Conservation (phyloP, 1,140 invertebrate genomes). For the Ectropis grisescens region DNA sequence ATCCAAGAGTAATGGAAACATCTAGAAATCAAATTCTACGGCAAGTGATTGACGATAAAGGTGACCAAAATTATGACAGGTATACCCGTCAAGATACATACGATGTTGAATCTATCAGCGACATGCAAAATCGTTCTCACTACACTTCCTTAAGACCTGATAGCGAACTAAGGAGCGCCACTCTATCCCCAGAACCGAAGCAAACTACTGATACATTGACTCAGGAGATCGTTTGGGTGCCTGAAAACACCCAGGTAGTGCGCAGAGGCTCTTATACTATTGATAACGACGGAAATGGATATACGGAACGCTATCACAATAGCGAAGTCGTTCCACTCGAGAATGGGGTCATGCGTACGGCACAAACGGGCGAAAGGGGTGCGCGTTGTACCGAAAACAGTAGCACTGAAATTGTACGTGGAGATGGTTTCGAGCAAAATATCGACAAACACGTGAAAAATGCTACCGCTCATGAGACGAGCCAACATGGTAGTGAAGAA, state of each 20-base stretch:
- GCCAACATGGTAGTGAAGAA: conserved; percentile 39
- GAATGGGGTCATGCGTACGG: conserved; percentile 36
- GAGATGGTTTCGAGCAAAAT: conserved; percentile 42
- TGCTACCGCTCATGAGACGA: conserved; percentile 40
- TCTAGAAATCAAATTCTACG: too few relatives aligned
- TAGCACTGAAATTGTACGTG: conserved; percentile 31
- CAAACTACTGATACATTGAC: conserved; percentile 35
- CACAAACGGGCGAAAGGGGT: conserved; percentile 34
- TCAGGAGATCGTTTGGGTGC: conserved; percentile 58
- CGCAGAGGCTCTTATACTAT: conserved; percentile 58
- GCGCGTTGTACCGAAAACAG: conserved; percentile 29
- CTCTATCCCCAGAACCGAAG: conserved; percentile 43
- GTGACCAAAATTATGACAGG: too few relatives aligned
- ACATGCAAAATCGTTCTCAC: conserved; percentile 22
- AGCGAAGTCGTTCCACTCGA: conserved; percentile 43
- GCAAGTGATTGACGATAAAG: too few relatives aligned
- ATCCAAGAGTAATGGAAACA: too few relatives aligned
- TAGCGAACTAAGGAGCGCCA: conserved; percentile 40
- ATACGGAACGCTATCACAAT: conserved; percentile 39
- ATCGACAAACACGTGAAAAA: conserved; percentile 36
- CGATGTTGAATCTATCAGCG: conserved; percentile 16
- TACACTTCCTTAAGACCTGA: conserved; percentile 40
- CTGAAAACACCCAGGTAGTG: conserved; percentile 25
- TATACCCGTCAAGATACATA: background rate
- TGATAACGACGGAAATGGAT: conserved; percentile 38